These are phyloP conservation scores for Argyresthia goedartella DNA, from an alignment of 2,888 invertebrate genomes.

Conservation along the genomic window DNA sequence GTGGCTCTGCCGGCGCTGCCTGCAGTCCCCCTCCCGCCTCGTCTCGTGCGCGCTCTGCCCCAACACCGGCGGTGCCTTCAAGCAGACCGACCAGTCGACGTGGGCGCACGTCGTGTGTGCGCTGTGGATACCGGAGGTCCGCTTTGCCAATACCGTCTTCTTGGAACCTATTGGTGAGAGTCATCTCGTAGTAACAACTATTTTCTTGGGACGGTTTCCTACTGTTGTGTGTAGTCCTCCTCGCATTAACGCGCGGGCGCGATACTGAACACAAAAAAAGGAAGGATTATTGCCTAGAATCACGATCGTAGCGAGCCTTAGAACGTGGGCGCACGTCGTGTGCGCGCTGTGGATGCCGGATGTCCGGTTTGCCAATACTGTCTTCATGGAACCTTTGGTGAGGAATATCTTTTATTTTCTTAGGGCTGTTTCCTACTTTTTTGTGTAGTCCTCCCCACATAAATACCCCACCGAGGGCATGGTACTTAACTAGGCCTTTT, in stretches of 20 bases:
- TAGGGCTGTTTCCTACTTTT: too few species aligned
- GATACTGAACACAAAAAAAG: too few species aligned
- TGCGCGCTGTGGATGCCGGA: conserved; percentile 99
- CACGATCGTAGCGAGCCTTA: too few species aligned
- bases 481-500: too few species aligned
- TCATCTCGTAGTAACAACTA: not conserved
- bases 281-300: too few species aligned
- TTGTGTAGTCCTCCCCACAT: too few species aligned
- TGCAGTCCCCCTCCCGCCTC: conserved; percentile 95
- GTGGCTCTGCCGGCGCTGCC: conserved; percentile 96
- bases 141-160: conserved; percentile 98
- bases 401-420: too few species aligned
- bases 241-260: too few species aligned
- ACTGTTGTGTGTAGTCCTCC: too few species aligned
- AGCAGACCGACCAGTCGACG: conserved; percentile 94
- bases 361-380: conserved; percentile 91
- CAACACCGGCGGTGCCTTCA: conserved; percentile 98
- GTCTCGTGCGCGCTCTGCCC: conserved; percentile 99
- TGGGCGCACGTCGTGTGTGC: conserved; percentile 99
- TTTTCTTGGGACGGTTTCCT: too few species aligned
- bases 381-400: too few species aligned
- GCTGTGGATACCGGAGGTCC: conserved; percentile 98
- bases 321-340: conserved; percentile 99
- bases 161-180: conserved; percentile 90
- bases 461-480: too few species aligned